Evolutionary conservation across 2,888 invertebrate genomes (phyloP).

Genomic region (Hyalella azteca): DNA sequence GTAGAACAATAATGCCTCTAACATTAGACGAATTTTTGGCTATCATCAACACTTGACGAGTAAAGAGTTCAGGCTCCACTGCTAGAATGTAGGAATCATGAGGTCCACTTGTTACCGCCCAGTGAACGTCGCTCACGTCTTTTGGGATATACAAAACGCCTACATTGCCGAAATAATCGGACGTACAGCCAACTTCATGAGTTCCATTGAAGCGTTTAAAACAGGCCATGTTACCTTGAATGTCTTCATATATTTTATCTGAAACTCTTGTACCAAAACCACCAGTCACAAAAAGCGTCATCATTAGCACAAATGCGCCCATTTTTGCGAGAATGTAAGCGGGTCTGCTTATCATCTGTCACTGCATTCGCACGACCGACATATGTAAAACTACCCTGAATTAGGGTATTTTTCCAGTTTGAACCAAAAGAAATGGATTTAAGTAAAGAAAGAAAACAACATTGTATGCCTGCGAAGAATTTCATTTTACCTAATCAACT

Average conservation of each 20-base stretch:
- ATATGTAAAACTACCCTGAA: neutral
- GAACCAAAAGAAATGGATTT: too few species aligned
- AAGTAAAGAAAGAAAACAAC: neutral
- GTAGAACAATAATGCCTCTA: slow-evolving; percentile 64
- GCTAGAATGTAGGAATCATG: slow-evolving; percentile 82
- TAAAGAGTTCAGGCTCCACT: slow-evolving; percentile 72
- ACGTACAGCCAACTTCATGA: slow-evolving; percentile 92
- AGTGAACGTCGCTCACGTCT: slow-evolving; percentile 72
- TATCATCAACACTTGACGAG: slow-evolving; percentile 61
- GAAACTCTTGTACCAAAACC: slow-evolving; percentile 69
- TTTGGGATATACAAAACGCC: slow-evolving; percentile 81
- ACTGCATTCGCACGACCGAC: neutral
- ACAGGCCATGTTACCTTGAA: slow-evolving; percentile 77
- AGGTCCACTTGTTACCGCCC: slow-evolving; percentile 74
- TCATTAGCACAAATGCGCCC: neutral
- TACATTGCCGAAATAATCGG: slow-evolving; percentile 77
- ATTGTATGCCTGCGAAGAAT: too few species aligned
- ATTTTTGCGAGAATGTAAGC: neutral
- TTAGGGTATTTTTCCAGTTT: slow-evolving; percentile 2
- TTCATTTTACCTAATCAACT: too few species aligned
- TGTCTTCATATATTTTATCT: slow-evolving; percentile 79
- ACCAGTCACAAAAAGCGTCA: neutral
- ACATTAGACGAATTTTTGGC: slow-evolving; percentile 64
- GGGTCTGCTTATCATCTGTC: neutral
- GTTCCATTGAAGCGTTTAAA: slow-evolving; percentile 91